These are phyloP conservation scores for Eristalinus aeneus DNA, from an alignment of 2,888 invertebrate species.

Conservation along the genomic window DNA sequence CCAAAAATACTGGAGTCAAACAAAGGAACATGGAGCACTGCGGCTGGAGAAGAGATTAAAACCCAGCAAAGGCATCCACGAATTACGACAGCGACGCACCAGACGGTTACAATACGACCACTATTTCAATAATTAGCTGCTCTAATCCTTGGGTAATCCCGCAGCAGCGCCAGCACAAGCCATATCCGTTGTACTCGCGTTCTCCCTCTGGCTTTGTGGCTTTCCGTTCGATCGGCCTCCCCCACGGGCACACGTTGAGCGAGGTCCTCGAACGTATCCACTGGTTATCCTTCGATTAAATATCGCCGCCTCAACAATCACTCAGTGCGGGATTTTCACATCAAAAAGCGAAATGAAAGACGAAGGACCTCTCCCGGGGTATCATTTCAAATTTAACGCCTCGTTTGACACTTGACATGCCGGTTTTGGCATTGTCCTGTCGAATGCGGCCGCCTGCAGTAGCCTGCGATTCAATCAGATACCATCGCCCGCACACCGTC, in stretches of 20 bases:
- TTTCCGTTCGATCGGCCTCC: slow-evolving; percentile 2
- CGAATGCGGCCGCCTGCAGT: slow-evolving; percentile 26
- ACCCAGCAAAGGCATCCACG: slow-evolving; percentile 51
- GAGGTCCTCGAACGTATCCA: slow-evolving; percentile 22
- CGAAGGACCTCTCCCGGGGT: slow-evolving; percentile 28
- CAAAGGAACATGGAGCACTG: slow-evolving; percentile 19
- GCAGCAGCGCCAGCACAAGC: slow-evolving; percentile 4
- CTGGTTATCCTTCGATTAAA: slow-evolving; percentile 65
- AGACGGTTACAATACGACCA: slow-evolving; percentile 49
- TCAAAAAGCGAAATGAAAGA: slow-evolving; percentile 28
- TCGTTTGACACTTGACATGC: slow-evolving; percentile 64
- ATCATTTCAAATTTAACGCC: slow-evolving; percentile 68
- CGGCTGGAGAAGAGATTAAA: slow-evolving; percentile 52
- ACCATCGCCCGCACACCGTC: slow-evolving; percentile 21
- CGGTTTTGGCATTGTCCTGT: slow-evolving; percentile 62
- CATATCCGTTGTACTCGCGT: slow-evolving; percentile 4
- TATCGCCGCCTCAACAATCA: slow-evolving; percentile 50
- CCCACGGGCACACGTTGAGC: not conserved
- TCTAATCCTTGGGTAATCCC: slow-evolving; percentile 64
- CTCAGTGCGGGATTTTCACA: slow-evolving; percentile 55
- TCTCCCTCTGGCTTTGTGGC: slow-evolving; percentile 10
- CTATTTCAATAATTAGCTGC: slow-evolving; percentile 66
- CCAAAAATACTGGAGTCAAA: not conserved
- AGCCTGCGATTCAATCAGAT: slow-evolving; percentile 64
- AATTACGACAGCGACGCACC: slow-evolving; percentile 58